phyloP scores from a whole-genome alignment of 1,140 invertebrate genomes.

The Drosophila nasuta region DNA sequence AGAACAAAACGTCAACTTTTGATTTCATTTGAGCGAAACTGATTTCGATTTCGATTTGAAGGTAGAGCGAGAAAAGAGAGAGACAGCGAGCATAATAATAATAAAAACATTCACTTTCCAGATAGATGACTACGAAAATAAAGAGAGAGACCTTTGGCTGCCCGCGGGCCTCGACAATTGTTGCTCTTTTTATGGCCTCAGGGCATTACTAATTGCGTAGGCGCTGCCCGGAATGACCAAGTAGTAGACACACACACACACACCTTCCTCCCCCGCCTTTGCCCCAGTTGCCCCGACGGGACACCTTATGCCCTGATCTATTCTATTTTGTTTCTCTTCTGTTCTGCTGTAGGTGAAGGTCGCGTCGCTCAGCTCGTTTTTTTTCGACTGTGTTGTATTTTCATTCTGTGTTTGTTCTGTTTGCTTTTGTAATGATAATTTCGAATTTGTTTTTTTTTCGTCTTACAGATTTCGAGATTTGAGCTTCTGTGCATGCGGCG shows the following conservation, averaged over 20 bases:
- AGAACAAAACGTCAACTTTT: conserved; percentile 48
- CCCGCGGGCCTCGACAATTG: conserved; percentile 24
- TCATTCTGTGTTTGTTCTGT: conserved; percentile 26
- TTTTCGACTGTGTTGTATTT: neutral
- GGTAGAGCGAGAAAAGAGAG: conserved; percentile 3
- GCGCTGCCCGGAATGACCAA: conserved; percentile 71
- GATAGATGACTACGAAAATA: conserved; percentile 13
- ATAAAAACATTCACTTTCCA: conserved; percentile 68
- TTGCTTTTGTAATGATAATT: conserved; percentile 50
- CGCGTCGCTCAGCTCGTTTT: conserved; percentile 11
- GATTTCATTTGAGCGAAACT: conserved; percentile 46
- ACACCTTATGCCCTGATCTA: conserved; percentile 32
- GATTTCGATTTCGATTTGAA: conserved; percentile 46
- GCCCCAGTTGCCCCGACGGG: neutral
- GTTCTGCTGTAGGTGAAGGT: conserved; percentile 42
- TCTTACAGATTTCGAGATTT: conserved; percentile 25
- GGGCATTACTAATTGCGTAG: conserved; percentile 74
- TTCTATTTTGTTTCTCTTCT: neutral
- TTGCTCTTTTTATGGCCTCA: conserved; percentile 51
- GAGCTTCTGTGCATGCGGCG: conserved; percentile 2
- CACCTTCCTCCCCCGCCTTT: neutral
- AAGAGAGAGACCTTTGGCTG: conserved; percentile 6
- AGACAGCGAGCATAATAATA: conserved; percentile 8
- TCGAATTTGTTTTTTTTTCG: conserved; percentile 27
- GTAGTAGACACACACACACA: conserved; percentile 28